Base-by-base conservation (phyloP, 2,797 vertebrate species). In the Crenichthys baileyi region DNA sequence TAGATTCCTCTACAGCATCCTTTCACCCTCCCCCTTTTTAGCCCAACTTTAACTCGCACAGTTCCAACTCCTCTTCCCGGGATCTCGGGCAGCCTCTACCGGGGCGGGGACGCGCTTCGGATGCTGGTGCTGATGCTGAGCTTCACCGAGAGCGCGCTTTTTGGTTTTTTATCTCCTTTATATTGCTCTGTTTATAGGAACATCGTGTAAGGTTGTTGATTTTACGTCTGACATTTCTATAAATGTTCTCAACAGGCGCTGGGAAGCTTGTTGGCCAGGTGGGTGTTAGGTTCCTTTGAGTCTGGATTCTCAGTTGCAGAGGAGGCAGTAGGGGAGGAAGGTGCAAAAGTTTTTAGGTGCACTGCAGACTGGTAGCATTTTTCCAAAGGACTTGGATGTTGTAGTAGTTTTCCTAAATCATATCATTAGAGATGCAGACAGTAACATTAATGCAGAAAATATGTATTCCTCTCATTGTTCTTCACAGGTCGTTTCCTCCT, bases 41-140 rank as follows among this genome's bases (percentile, higher is more conserved):
- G 81, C 83, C 87, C 91, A 95, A 96, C 94, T 96, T 95, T 94
- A 93, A 93, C 91, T 94, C 92, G 93, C 90, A 87, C 92, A 79
- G 92, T 81, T 93, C 88, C 95, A 95, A 94, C 94, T 95, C 92
- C 94, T 92, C 92, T 94, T 87, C 89, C 93, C 92, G 92, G 94
- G 92, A 93, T 94, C 85, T 91, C 87, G 92, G 90, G 89, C 88
- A 91, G 91, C 88, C 85, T 93, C 92, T 82, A 80, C 92, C 90
- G 93, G 86, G 84, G 89, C 94, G 94, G 91, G 94, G 79, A 92
- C 94, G 95, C 95, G 93, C 95, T 91, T 90, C 73, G 76, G 87
- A 79, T 83, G 82, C 82, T 92, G 90, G 83, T 92, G 91, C 94
- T 94, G 94, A 93, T 95, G 94, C 91, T 94, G 94, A 86, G 87